These are phyloP conservation scores for Calidris pygmaea DNA, from an alignment of 2,113 vertebrate species.

Conservation along the genomic window DNA sequence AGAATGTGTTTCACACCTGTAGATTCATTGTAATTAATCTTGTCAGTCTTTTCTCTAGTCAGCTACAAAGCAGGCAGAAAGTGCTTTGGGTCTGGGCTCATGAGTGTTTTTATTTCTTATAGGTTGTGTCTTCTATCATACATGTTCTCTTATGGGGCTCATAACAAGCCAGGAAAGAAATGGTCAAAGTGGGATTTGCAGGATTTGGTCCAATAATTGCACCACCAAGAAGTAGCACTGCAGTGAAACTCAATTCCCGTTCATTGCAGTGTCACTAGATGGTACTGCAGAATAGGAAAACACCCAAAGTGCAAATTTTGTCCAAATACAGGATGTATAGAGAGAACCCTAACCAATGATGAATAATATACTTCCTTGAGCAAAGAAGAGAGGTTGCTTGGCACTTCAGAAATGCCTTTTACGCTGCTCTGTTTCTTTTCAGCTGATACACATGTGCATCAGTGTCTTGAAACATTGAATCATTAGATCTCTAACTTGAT, in stretches of 20 bases:
- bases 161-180: not conserved
- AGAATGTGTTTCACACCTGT: not conserved
- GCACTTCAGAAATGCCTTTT: not conserved
- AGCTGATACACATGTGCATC: not conserved
- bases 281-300: conserved; percentile 26
- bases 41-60: not conserved
- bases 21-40: not conserved
- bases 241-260: not conserved
- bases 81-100: not conserved
- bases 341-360: rapidly evolving
- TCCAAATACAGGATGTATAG: not conserved
- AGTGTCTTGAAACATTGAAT: not conserved
- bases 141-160: not conserved
- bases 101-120: not conserved
- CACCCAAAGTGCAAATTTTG: rapidly evolving
- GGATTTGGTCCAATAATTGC: not conserved
- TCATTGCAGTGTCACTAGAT: conserved; percentile 14
- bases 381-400: not conserved
- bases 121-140: not conserved
- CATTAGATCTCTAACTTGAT: not conserved
- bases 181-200: not conserved
- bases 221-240: not conserved
- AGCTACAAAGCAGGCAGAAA: not conserved
- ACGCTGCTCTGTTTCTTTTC: not conserved
- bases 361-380: too few relatives aligned